A percentile compares a stretch with the other conserved stretches of the same genome.
Evolutionary conservation across 2,888 invertebrate genomes (phyloP).

Genomic region (Drosophila pseudotalamancana): DNA sequence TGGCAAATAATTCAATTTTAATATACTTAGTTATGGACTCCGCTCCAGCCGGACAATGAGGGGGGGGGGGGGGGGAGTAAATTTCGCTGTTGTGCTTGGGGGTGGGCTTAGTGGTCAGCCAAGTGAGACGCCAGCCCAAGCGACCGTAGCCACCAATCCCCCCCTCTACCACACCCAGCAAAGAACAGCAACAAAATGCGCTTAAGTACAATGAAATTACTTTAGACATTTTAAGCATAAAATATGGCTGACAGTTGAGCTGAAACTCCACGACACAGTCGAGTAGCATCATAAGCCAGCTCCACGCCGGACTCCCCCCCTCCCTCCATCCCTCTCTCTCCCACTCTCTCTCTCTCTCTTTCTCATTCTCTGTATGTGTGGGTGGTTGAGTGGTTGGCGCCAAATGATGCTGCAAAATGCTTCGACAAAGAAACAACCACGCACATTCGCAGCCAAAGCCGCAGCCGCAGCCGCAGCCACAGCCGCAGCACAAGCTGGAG

Average conservation of each 20-base stretch:
- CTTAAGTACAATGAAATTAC: constrained; percentile 75
- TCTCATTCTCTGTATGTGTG: neutral
- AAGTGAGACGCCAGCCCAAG: constrained; percentile 29
- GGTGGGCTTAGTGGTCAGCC: constrained; percentile 34
- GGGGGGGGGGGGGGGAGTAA: constrained; percentile 2
- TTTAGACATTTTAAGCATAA: constrained; percentile 78
- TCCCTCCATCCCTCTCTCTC: neutral
- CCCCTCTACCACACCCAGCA: neutral
- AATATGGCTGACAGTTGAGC: constrained; percentile 76
- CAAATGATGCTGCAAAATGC: constrained; percentile 62
- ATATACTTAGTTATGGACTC: constrained; percentile 57
- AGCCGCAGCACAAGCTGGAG: no score
- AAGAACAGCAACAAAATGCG: constrained; percentile 18
- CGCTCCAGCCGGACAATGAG: constrained; percentile 15
- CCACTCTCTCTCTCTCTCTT: neutral
- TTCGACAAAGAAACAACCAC: constrained; percentile 12
- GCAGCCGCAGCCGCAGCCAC: neutral
- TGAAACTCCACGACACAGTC: constrained; percentile 41
- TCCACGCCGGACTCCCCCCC: neutral
- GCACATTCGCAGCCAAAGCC: neutral
- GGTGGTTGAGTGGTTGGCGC: constrained; percentile 16
- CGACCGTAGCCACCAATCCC: constrained; percentile 4
- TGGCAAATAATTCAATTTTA: constrained; percentile 74
- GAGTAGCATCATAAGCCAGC: constrained; percentile 39
- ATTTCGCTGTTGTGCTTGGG: neutral